Evolutionary conservation across 2,888 invertebrate genomes (phyloP), one percentile per base, ranked within the genome.

Genomic region (Arge pagana): DNA sequence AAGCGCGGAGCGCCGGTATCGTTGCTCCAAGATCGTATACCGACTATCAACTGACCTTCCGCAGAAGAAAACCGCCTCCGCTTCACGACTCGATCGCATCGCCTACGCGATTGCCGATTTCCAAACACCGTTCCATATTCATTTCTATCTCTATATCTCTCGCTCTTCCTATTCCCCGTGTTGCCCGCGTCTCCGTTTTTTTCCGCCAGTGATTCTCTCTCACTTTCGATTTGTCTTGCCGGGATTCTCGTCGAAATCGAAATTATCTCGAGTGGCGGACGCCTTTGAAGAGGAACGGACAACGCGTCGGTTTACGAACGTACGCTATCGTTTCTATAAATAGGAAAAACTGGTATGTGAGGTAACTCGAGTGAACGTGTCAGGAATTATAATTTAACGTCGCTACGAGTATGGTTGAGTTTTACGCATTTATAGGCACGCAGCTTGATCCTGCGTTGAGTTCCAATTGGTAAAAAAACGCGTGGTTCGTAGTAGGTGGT

Each of bases 341-440:
- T 68, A 66, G 60, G 53, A 53, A 56, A 63, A 57, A 59, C 64
- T 66, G 64, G 66, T 64, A 65, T 62, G n/a, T n/a, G 61, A 66
- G 61, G 59, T 62, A 65, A 67, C 56, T 60, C 57, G 51, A 52
- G 52, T 54, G 54, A 61, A 55, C 63, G 58, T 63, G 62, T 57
- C 58, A 60, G 61, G 62, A 65, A 69, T 65, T 64, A 66, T 64
- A 69, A 65, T 64, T 62, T 62, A 62, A 63, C 64, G 64, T 61
- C 53, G 54, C 23, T 33, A 33, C 45, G 33, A 23, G 45, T 35
- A 45, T 45, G 31, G 45, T 45, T 35, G 45, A 45, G 33, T 45
- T 18, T 23, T 33, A 33, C 35, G 33, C 8, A 45, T 45, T 35
- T 24, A 31, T 16, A 45, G 35, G 33, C 33, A n/a, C n/a, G n/a